Conservation (phyloP, 2,113 vertebrate species). For the Anhinga rufa region DNA sequence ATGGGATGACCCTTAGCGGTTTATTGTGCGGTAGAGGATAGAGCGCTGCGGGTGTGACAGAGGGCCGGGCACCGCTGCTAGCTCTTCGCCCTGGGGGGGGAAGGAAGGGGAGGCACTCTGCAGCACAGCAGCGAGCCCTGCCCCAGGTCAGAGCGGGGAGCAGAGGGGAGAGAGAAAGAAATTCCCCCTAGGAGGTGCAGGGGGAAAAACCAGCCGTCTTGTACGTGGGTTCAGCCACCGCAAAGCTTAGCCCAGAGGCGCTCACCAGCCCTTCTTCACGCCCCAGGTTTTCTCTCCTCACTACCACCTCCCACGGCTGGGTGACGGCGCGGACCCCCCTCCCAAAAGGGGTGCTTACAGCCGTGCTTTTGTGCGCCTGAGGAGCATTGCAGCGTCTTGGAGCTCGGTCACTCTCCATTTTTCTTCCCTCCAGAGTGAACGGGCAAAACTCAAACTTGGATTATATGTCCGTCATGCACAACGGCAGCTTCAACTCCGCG, state of each 20-base stretch:
- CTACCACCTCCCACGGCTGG: background rate
- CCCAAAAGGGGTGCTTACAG: background rate
- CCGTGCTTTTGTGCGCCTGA: background rate
- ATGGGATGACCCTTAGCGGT: background rate
- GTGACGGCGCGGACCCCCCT: background rate
- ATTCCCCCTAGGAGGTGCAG: background rate
- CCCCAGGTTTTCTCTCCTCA: background rate
- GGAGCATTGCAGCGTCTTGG: background rate
- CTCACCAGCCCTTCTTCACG: background rate
- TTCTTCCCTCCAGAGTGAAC: constrained; percentile 5
- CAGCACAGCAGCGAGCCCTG: background rate
- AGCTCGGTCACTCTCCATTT: background rate
- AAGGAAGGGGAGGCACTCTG: background rate
- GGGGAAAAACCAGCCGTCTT: background rate
- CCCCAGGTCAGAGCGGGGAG: background rate
- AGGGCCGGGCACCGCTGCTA: background rate
- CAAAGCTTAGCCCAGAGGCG: background rate
- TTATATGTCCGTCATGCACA: background rate
- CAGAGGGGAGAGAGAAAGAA: background rate
- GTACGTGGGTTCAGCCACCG: background rate
- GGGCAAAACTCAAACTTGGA: background rate
- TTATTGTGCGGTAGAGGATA: background rate
- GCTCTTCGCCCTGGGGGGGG: background rate
- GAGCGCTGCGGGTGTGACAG: background rate
- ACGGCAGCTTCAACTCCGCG: background rate